phyloP scores from a whole-genome alignment of 2,113 vertebrate genomes.

The Lasiurus cinereus region DNA sequence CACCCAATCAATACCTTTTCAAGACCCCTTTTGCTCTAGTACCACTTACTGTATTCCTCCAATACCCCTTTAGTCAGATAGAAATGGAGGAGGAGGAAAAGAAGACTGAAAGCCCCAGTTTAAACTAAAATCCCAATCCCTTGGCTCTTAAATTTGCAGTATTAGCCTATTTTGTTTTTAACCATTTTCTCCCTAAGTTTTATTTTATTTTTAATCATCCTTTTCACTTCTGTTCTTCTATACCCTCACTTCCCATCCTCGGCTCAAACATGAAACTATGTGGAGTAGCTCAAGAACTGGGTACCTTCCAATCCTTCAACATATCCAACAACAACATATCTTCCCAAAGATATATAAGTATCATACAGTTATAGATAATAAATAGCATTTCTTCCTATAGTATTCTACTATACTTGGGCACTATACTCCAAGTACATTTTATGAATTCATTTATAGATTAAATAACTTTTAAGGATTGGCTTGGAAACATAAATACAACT shows the following conservation, averaged over 20 bases:
- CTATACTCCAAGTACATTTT: constrained; percentile 10
- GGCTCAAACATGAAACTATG: not conserved
- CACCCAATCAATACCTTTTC: not conserved
- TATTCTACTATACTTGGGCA: not conserved
- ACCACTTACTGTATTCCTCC: not conserved
- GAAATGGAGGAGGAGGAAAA: not conserved
- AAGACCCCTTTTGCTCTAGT: not conserved
- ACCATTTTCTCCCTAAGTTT: not conserved
- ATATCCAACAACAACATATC: not conserved
- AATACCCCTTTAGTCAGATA: not conserved
- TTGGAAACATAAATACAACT: constrained; percentile 36
- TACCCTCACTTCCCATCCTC: not conserved
- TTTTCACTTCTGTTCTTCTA: not conserved
- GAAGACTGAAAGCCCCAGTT: not conserved
- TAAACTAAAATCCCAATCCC: not conserved
- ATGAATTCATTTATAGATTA: constrained; percentile 1
- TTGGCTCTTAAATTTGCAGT: not conserved
- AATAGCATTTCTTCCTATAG: not conserved
- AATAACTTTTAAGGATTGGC: not conserved
- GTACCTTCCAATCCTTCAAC: not conserved
- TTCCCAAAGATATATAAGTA: not conserved
- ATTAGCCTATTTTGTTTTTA: not conserved
- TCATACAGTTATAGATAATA: not conserved
- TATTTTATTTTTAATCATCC: not conserved
- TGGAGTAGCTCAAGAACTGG: not conserved